Evolutionary conservation across 2,888 invertebrate species (phyloP).

Genomic region (Gnatocerus cornutus): DNA sequence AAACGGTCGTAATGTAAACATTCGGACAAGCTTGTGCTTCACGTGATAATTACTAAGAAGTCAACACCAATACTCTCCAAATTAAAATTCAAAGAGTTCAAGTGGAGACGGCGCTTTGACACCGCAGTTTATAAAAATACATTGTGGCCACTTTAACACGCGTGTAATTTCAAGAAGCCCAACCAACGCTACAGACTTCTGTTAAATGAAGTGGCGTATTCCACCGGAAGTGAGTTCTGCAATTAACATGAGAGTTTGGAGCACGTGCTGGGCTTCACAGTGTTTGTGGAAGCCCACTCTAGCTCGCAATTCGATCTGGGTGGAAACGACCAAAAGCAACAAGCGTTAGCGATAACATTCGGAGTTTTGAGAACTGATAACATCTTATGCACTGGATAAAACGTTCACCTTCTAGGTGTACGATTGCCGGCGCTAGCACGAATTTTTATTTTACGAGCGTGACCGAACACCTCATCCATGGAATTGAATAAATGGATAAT

Average conservation of each 20-base stretch:
- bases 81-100: conserved; percentile 16
- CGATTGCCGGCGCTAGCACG: conserved; percentile 23
- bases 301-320: conserved; percentile 30
- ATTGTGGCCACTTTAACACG: conserved; percentile 15
- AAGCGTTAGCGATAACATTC: conserved; percentile 19
- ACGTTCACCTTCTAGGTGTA: conserved; percentile 25
- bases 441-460: conserved; percentile 19
- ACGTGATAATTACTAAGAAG: conserved; percentile 33
- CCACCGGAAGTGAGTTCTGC: conserved; percentile 51
- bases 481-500: conserved; percentile 29
- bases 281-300: conserved; percentile 38
- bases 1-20: conserved; percentile 28
- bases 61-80: conserved; percentile 8
- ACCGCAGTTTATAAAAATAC: not conserved
- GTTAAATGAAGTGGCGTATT: conserved; percentile 32
- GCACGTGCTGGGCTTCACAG: conserved; percentile 49
- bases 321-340: conserved; percentile 18
- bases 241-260: conserved; percentile 52
- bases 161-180: conserved; percentile 49
- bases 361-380: conserved; percentile 24
- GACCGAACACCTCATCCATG: conserved; percentile 11
- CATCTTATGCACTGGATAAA: conserved; percentile 17
- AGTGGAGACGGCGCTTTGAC: not conserved
- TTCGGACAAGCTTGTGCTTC: conserved; percentile 26
- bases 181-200: conserved; percentile 21